Percentiles rank a stretch among this genome's conserved stretches.
These are phyloP conservation scores for Trichogramma pretiosum DNA, from an alignment of 1,140 invertebrate species.

Conservation along the genomic window DNA sequence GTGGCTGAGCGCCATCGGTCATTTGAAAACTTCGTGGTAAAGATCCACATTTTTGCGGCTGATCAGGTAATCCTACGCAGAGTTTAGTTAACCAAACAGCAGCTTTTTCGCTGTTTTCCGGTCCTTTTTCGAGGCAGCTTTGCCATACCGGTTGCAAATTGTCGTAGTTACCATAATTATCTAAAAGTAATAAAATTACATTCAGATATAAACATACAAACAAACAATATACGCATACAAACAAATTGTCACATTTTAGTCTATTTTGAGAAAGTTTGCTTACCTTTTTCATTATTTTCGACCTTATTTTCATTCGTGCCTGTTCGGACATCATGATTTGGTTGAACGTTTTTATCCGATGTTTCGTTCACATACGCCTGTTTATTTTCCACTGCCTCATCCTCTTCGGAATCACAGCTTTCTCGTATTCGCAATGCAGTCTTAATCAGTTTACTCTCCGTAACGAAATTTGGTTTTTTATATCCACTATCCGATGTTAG, in stretches of 20 bases:
- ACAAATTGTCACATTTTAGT: too few species aligned
- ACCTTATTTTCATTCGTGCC: conserved; percentile 13
- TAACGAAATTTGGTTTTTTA: conserved; percentile 34
- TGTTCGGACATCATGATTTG: conserved; percentile 3
- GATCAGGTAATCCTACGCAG: conserved; percentile 45
- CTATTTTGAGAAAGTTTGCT: too few species aligned
- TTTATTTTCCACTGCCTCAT: too few species aligned
- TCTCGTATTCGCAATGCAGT: conserved; percentile 34
- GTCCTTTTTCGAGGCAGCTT: conserved; percentile 25
- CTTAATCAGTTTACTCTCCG: conserved; percentile 34
- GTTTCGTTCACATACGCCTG: conserved; percentile 12
- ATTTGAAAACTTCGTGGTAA: conserved; percentile 64
- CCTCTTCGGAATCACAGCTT: conserved; percentile 18
- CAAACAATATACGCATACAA: too few species aligned
- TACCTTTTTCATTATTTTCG: conserved; percentile 9
- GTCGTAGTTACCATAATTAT: conserved; percentile 42
- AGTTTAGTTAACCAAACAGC: conserved; percentile 55
- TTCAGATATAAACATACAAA: too few species aligned
- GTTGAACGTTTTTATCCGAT: conserved; percentile 7
- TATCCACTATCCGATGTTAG: conserved; percentile 35
- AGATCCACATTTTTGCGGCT: conserved; percentile 61
- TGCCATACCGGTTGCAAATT: conserved; percentile 46
- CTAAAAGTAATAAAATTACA: conserved; percentile 10
- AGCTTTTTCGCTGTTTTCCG: conserved; percentile 49
- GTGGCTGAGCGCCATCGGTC: conserved; percentile 31